Conservation (phyloP, 2,888 invertebrate genomes). For the Calliphora vomitoria region DNA sequence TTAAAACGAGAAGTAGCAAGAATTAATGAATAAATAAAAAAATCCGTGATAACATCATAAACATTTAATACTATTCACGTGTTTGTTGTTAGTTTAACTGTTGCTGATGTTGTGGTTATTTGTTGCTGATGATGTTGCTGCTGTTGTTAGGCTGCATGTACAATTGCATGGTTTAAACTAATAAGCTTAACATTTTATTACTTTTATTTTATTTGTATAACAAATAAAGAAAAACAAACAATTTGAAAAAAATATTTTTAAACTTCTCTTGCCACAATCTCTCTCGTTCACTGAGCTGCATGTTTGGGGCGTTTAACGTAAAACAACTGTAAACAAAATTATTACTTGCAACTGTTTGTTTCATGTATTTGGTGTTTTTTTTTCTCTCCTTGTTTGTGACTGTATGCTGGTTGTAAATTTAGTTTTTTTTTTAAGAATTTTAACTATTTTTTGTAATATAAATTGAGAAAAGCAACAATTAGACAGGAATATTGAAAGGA, state of each 20-base stretch:
- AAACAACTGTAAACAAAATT: constrained; percentile 64
- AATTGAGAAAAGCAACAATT: too few species aligned
- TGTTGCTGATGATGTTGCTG: constrained; percentile 46
- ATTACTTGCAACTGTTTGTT: constrained; percentile 58
- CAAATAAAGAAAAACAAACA: neutral
- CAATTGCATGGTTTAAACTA: constrained; percentile 64
- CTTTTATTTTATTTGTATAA: constrained; percentile 5
- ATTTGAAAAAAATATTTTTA: constrained; percentile 16
- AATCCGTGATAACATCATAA: constrained; percentile 67
- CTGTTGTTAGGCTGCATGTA: constrained; percentile 47
- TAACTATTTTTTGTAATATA: too few species aligned
- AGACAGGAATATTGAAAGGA: too few species aligned
- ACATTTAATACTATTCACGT: constrained; percentile 69
- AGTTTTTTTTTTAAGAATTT: neutral
- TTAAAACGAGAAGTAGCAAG: constrained; percentile 4
- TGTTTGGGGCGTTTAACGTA: constrained; percentile 45
- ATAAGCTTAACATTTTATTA: constrained; percentile 72
- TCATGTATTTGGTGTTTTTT: neutral
- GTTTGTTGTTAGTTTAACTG: constrained; percentile 60
- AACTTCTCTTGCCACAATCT: constrained; percentile 30
- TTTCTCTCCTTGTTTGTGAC: neutral
- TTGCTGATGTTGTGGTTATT: constrained; percentile 50
- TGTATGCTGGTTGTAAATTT: constrained; percentile 4
- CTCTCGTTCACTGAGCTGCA: constrained; percentile 1
- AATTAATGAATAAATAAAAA: neutral